phyloP scores from a whole-genome alignment of 2,797 vertebrate species.

The Limosa lapponica region DNA sequence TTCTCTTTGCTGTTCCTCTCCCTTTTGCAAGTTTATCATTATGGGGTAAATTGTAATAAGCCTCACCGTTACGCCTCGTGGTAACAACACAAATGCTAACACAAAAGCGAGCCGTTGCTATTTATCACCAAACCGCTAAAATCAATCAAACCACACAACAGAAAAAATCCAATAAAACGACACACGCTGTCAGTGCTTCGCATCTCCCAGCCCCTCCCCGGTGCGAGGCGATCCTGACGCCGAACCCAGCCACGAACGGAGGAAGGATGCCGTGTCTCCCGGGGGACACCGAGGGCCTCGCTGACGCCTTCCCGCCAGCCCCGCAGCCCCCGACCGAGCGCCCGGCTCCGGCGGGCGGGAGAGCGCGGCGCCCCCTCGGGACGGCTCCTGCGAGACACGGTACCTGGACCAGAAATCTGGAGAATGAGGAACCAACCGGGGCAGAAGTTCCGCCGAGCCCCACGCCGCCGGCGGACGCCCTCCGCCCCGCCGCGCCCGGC shows the following conservation, averaged over 20 bases:
- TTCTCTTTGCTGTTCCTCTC: background rate
- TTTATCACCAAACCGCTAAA: background rate
- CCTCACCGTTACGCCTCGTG: background rate
- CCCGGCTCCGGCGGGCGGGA: background rate
- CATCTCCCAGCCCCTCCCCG: background rate
- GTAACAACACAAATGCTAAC: background rate
- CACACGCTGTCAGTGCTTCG: background rate
- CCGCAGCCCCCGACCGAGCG: background rate
- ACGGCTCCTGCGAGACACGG: background rate
- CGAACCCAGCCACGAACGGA: too few relatives aligned
- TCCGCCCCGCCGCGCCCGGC: too few relatives aligned
- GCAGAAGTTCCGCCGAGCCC: background rate
- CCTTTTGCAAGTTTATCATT: too few relatives aligned
- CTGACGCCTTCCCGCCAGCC: background rate
- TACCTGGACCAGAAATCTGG: background rate
- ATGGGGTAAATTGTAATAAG: background rate
- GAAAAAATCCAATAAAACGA: too few relatives aligned
- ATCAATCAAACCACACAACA: background rate
- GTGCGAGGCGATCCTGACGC: fast-evolving
- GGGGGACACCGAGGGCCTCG: background rate
- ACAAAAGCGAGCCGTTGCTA: background rate
- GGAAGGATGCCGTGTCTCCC: background rate
- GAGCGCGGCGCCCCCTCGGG: background rate
- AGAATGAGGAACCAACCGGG: background rate
- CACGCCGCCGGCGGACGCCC: background rate